Percentiles rank a stretch among this genome's conserved stretches.
Conservation (phyloP, 2,797 vertebrate species). For the Luscinia megarhynchos region DNA sequence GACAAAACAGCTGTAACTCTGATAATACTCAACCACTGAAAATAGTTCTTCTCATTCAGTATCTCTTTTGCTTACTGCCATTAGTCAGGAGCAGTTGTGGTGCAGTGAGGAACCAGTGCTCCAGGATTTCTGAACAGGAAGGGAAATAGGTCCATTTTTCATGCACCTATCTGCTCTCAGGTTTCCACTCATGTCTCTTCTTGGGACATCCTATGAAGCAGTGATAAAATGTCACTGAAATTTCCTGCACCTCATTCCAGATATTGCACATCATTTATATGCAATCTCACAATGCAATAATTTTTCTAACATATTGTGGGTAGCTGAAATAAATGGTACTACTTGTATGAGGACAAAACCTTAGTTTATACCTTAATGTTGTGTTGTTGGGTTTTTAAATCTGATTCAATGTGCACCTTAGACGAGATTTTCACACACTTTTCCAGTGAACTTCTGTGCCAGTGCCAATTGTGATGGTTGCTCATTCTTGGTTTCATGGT, state of each 20-base stretch:
- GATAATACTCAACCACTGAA: neutral
- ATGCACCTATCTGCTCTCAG: neutral
- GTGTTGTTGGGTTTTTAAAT: neutral
- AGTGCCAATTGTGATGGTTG: neutral
- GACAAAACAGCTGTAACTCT: neutral
- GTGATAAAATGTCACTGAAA: neutral
- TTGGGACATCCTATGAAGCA: neutral
- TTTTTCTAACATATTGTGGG: neutral
- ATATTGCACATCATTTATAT: neutral
- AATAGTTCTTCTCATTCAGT: neutral
- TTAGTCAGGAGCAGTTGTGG: neutral
- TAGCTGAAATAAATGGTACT: slow-evolving; percentile 22
- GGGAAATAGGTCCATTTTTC: neutral
- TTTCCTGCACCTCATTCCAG: slow-evolving; percentile 16
- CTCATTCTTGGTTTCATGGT: neutral
- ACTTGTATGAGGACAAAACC: neutral
- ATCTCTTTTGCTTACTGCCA: neutral
- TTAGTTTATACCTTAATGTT: neutral
- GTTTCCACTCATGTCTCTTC: neutral
- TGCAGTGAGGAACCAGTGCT: neutral
- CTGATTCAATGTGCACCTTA: neutral
- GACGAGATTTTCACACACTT: neutral
- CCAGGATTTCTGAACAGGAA: neutral
- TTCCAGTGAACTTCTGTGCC: neutral
- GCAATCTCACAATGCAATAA: neutral